Evolutionary conservation across 2,113 vertebrate species (phyloP).

Genomic region (Callithrix jacchus): DNA sequence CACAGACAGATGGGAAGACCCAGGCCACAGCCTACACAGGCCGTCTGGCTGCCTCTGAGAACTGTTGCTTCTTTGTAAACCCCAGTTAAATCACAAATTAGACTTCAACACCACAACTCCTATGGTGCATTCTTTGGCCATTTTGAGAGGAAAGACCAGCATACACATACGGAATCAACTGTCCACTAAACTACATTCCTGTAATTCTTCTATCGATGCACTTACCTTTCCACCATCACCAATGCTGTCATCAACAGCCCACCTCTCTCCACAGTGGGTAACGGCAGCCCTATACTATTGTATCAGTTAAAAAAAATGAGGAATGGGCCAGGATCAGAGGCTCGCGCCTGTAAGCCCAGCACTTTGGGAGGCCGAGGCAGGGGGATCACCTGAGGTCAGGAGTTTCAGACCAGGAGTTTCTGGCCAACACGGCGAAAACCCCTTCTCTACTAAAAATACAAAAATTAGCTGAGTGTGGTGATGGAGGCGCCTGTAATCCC

Average conservation of each 20-base stretch:
- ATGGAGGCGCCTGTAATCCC: too few relatives aligned
- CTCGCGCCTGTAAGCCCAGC: too few relatives aligned
- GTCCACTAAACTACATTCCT: background rate
- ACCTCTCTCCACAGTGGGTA: background rate
- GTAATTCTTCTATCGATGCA: background rate
- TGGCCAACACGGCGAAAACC: too few relatives aligned
- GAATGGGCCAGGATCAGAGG: too few relatives aligned
- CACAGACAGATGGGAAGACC: background rate
- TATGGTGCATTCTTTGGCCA: background rate
- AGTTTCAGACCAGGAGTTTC: too few relatives aligned
- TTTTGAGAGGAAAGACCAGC: background rate
- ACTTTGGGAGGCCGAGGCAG: too few relatives aligned
- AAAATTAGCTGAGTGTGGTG: too few relatives aligned
- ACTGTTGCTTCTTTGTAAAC: background rate
- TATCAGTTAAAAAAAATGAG: background rate
- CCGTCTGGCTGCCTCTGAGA: fast-evolving
- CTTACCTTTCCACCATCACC: background rate
- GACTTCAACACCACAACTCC: background rate
- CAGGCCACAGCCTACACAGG: fast-evolving
- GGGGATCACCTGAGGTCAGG: too few relatives aligned
- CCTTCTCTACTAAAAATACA: too few relatives aligned
- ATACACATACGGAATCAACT: background rate
- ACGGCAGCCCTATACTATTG: background rate
- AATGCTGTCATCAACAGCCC: background rate
- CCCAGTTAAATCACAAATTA: background rate